Evolutionary conservation across 2,888 invertebrate species (phyloP).

Genomic region (Autographa gamma): DNA sequence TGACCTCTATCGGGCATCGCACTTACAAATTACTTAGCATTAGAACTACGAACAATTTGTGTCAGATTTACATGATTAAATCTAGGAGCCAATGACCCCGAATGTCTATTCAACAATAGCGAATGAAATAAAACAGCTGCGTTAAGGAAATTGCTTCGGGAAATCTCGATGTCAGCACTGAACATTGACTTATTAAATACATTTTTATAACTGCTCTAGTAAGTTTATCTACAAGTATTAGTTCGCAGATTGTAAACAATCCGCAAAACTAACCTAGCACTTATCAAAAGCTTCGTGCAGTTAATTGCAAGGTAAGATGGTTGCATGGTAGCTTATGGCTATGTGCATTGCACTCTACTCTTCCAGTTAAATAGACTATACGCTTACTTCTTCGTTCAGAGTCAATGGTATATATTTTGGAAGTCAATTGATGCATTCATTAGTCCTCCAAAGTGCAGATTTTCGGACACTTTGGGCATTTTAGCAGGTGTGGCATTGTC

Average conservation of each 20-base stretch:
- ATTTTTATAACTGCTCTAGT: not conserved
- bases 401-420: no score
- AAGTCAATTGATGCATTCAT: no score
- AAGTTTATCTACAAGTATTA: not conserved
- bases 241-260: not conserved
- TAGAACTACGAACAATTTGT: conserved; percentile 13
- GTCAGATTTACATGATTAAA: conserved; percentile 34
- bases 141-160: not conserved
- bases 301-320: not conserved
- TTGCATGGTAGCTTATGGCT: not conserved
- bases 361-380: no score
- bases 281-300: not conserved
- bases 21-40: conserved; percentile 30
- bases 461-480: no score
- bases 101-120: conserved; percentile 8
- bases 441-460: no score
- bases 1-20: conserved; percentile 28
- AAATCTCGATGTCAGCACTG: not conserved
- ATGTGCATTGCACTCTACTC: not conserved
- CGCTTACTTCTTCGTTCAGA: no score
- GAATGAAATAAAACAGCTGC: not conserved
- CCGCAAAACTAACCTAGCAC: not conserved
- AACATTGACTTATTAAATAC: not conserved
- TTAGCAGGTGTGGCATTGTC: no score
- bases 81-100: conserved; percentile 29